Evolutionary conservation across 64 coral and sea anemone species (phyloP).

Genomic region (Porites lutea): DNA sequence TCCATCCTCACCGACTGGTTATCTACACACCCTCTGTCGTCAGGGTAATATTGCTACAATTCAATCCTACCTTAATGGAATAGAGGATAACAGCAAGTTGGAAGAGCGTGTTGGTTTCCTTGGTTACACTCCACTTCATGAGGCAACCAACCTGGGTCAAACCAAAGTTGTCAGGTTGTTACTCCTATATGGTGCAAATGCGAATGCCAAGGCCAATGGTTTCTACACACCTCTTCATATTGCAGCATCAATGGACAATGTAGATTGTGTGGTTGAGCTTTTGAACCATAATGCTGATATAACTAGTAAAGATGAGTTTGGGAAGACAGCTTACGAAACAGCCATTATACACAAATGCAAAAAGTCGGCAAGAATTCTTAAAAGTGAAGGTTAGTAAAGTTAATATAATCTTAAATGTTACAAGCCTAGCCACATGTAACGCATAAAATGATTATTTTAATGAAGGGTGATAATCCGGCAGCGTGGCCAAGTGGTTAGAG

Average conservation of each 20-base stretch:
- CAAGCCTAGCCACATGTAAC: no score
- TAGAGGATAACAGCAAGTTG: slow-evolving; percentile 59
- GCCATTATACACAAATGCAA: slow-evolving; percentile 75
- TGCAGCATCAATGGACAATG: slow-evolving; percentile 87
- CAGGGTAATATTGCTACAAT: slow-evolving; percentile 64
- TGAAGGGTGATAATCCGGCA: no score
- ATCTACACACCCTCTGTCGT: slow-evolving; percentile 78
- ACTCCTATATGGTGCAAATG: slow-evolving; percentile 85
- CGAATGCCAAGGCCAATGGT: slow-evolving; percentile 90
- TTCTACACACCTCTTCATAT: slow-evolving; percentile 93
- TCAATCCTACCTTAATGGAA: slow-evolving; percentile 51
- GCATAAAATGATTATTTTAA: no score
- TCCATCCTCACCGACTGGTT: slow-evolving; percentile 50
- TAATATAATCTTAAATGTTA: no score
- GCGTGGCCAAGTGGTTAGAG: no score
- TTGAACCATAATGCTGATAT: slow-evolving; percentile 87
- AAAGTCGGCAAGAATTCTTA: slow-evolving; percentile 75
- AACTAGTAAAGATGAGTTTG: slow-evolving; percentile 84
- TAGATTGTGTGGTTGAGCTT: slow-evolving; percentile 82
- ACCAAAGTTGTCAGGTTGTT: slow-evolving; percentile 75
- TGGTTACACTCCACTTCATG: slow-evolving; percentile 96
- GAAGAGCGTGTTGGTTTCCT: slow-evolving; percentile 93
- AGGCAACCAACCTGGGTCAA: slow-evolving; percentile 78
- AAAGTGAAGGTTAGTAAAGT: slow-evolving; percentile 75
- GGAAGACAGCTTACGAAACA: slow-evolving; percentile 92